These are phyloP conservation scores for human (Homo sapiens) DNA, from an alignment of 2,113 vertebrate genomes.

Conservation along the genomic window DNA sequence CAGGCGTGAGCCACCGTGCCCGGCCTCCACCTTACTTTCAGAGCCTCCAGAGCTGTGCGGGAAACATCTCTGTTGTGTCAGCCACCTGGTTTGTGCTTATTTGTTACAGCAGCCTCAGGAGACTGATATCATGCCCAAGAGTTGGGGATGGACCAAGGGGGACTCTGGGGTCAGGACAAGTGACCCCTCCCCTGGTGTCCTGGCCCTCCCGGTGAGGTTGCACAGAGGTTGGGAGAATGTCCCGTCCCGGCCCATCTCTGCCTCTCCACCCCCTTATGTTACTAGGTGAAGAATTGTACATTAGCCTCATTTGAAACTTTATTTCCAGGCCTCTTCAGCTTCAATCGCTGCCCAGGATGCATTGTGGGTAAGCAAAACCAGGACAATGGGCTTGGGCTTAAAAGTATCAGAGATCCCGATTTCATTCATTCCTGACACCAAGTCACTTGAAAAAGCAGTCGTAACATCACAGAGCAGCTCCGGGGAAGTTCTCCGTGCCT, in stretches of 20 bases:
- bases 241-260: background rate
- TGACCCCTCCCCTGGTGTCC: background rate
- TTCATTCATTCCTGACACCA: slow-evolving; percentile 78
- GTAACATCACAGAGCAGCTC: slow-evolving; percentile 84
- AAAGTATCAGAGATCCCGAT: slow-evolving; percentile 77
- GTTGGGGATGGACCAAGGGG: background rate
- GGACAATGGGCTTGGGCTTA: slow-evolving; percentile 72
- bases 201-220: background rate
- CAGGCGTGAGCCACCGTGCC: too few species aligned
- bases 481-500: slow-evolving; percentile 68
- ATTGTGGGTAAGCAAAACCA: slow-evolving; percentile 79
- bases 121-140: background rate
- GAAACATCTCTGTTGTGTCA: too few species aligned
- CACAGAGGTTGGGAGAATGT: background rate
- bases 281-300: slow-evolving; percentile 67
- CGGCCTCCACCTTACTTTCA: background rate
- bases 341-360: slow-evolving; percentile 78
- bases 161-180: background rate
- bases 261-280: background rate
- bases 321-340: slow-evolving; percentile 84
- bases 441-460: slow-evolving; percentile 72
- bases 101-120: background rate
- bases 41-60: background rate
- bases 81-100: background rate
- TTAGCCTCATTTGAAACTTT: slow-evolving; percentile 86